Percentiles rank a stretch among this genome's conserved stretches.
Evolutionary conservation across 1,140 invertebrate species (phyloP).

Genomic region (Lasioglossum baleicum): DNA sequence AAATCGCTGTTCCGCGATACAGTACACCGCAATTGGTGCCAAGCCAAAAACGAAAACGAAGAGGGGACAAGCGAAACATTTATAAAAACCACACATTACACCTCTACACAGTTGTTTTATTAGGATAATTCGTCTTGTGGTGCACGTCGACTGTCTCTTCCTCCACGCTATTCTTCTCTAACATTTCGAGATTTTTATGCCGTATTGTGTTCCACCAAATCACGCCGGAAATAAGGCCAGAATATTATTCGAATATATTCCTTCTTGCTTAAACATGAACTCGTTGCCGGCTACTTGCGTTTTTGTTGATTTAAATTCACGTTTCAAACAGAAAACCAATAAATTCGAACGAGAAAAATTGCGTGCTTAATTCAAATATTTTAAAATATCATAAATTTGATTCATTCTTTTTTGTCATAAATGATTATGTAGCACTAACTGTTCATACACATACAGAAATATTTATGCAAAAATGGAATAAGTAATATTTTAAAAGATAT

Average conservation of each 20-base stretch:
- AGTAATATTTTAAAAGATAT: too few relatives aligned
- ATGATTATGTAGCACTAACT: too few relatives aligned
- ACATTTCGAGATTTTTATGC: constrained; percentile 45
- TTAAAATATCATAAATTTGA: too few relatives aligned
- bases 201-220: constrained; percentile 1
- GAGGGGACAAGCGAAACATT: constrained; percentile 72
- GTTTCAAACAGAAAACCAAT: too few relatives aligned
- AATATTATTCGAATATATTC: neutral
- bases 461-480: too few relatives aligned
- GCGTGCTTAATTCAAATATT: too few relatives aligned
- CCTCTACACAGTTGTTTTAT: constrained; percentile 67
- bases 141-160: constrained; percentile 35
- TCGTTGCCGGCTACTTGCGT: too few relatives aligned
- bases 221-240: neutral
- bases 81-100: constrained; percentile 71
- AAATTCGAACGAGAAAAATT: too few relatives aligned
- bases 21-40: constrained; percentile 62
- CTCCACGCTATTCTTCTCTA: constrained; percentile 64
- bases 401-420: too few relatives aligned
- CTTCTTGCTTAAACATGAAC: neutral
- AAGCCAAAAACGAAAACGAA: constrained; percentile 68
- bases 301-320: too few relatives aligned
- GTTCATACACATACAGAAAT: too few relatives aligned
- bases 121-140: constrained; percentile 66
- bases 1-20: constrained; percentile 43